Evolutionary conservation across 2,888 invertebrate genomes (phyloP).

Genomic region (Eupithecia dodoneata): DNA sequence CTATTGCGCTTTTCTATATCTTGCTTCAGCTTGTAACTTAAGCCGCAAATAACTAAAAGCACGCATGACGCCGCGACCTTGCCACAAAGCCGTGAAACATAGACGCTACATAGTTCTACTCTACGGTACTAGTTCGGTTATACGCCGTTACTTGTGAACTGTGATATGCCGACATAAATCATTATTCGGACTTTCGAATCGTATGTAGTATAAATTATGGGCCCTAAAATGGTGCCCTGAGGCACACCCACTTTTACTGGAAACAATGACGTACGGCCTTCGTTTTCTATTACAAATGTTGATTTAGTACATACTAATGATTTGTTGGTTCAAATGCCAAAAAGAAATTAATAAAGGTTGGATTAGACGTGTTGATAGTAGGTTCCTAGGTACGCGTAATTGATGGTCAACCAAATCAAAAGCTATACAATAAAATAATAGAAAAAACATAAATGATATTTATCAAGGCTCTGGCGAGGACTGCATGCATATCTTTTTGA

Average conservation of each 20-base stretch:
- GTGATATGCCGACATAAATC: slow-evolving; percentile 34
- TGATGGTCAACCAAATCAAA: neutral
- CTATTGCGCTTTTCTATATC: neutral
- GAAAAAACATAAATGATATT: too few species aligned
- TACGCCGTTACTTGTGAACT: slow-evolving; percentile 31
- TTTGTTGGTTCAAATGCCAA: neutral
- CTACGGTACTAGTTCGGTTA: slow-evolving; percentile 31
- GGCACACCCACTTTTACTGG: slow-evolving; percentile 33
- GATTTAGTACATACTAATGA: neutral
- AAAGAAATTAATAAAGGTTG: neutral
- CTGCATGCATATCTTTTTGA: too few species aligned
- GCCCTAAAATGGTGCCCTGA: slow-evolving; percentile 35
- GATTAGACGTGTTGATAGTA: neutral
- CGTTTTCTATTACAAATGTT: slow-evolving; percentile 16
- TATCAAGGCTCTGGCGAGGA: too few species aligned
- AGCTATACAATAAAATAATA: too few species aligned
- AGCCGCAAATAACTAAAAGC: slow-evolving; percentile 52
- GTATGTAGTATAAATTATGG: slow-evolving; percentile 31
- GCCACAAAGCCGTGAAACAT: slow-evolving; percentile 50
- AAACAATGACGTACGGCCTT: slow-evolving; percentile 23
- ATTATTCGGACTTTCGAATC: slow-evolving; percentile 33
- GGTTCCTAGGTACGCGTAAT: neutral
- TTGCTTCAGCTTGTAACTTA: slow-evolving; percentile 41
- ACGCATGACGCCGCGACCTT: slow-evolving; percentile 66
- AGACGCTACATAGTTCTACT: slow-evolving; percentile 42